phyloP scores from a whole-genome alignment of 92 coral and sea anemone genomes.

The Porites evermanni region DNA sequence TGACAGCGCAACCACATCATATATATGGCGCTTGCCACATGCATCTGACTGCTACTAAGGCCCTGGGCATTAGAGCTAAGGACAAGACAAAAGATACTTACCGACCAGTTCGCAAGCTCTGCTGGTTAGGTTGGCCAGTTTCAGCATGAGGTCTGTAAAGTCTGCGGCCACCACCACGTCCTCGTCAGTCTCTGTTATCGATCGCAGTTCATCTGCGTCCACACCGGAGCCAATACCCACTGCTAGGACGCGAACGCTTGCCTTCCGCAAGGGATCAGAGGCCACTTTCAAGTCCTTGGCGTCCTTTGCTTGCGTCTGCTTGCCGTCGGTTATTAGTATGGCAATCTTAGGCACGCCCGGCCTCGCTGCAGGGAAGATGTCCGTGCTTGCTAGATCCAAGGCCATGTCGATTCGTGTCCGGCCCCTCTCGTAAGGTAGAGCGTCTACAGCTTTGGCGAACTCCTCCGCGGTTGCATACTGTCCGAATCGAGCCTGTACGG shows the following conservation, averaged over 20 bases:
- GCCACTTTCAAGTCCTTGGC: constrained; percentile 26
- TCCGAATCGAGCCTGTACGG: constrained; percentile 41
- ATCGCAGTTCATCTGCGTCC: too few species aligned
- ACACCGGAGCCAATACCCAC: constrained; percentile 8
- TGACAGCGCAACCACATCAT: too few species aligned
- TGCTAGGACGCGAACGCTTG: neutral
- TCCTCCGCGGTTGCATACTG: constrained; percentile 31
- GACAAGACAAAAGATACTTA: too few species aligned
- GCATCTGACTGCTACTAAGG: too few species aligned
- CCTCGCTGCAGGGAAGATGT: constrained; percentile 19
- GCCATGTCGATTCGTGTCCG: too few species aligned
- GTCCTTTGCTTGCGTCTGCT: constrained; percentile 18
- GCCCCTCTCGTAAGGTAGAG: constrained; percentile 27
- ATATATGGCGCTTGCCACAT: too few species aligned
- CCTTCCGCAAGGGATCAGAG: neutral
- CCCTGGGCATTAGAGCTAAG: too few species aligned
- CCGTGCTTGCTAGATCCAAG: too few species aligned
- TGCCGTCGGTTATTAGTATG: constrained; percentile 49
- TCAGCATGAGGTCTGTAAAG: too few species aligned
- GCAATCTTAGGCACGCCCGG: constrained; percentile 35
- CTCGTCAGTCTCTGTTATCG: neutral
- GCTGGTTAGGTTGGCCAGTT: too few species aligned
- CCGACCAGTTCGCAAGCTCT: too few species aligned
- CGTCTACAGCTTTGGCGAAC: constrained; percentile 46
- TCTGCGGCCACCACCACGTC: too few species aligned